phyloP scores from a whole-genome alignment of 2,113 vertebrate species.

The Antechinus stuartii region DNA sequence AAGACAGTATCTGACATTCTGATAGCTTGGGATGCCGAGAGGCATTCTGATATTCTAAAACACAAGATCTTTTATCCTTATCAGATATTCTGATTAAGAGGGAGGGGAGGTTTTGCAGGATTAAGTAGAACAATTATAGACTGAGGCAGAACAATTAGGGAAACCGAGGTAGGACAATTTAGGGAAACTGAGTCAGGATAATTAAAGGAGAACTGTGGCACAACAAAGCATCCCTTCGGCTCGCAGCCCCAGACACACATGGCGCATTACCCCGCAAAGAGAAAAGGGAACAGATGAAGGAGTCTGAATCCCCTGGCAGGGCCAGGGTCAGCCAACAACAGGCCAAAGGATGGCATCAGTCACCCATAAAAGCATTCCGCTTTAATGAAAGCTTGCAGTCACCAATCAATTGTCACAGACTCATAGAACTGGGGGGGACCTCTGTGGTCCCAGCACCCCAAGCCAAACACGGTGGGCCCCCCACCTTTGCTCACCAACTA shows the following conservation, averaged over 20 bases:
- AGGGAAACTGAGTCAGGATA: too few species aligned
- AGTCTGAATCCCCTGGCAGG: background rate
- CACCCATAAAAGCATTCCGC: background rate
- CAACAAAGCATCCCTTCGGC: too few species aligned
- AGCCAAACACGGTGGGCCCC: background rate
- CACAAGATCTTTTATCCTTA: too few species aligned
- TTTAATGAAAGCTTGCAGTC: constrained; percentile 16
- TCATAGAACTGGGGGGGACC: background rate
- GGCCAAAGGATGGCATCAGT: constrained; percentile 26
- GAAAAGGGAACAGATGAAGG: background rate
- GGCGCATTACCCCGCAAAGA: background rate
- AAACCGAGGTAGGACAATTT: too few species aligned
- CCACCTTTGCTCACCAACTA: background rate
- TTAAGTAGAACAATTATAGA: too few species aligned
- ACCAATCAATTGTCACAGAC: background rate
- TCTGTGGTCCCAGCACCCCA: background rate
- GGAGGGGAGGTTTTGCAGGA: too few species aligned
- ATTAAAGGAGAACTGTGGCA: too few species aligned
- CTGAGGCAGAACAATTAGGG: too few species aligned
- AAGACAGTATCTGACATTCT: too few species aligned
- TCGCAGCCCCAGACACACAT: background rate
- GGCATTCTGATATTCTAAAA: too few species aligned
- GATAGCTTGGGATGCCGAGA: too few species aligned
- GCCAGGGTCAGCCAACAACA: constrained; percentile 17
- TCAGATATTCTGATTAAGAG: too few species aligned